Base-by-base conservation (phyloP, 2,113 vertebrate genomes). In the Ranitomeya variabilis region DNA sequence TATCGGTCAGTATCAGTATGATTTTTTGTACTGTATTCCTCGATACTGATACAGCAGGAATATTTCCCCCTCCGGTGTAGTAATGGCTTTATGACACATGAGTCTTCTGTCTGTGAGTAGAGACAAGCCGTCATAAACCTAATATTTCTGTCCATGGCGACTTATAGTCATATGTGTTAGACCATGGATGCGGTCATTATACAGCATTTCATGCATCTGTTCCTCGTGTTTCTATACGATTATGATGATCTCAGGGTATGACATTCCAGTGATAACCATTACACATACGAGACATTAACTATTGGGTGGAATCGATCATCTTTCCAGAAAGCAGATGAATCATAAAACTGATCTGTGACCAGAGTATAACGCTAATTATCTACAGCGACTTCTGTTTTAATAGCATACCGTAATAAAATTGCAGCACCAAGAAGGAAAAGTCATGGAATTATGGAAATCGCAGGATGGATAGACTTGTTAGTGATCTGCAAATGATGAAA, bases 151-250 rank as follows among this genome's bases (percentile, higher is more conserved):
- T 4, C 67, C 83, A 13, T 73, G 67, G 83, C 23, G 67, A 73
- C 15, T 57, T 57, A 57, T 74, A 31, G 52, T 59, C 67, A 19
- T 73, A 31, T 85, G 67, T 31, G 66, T 85, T 74, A 73, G 66
- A 74, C 51, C 10, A 10, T 57, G 54, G 67, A 57, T 12, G 83
- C 21, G 83, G 52, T 85, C 83, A 85, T 85, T 74, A 74, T 37
- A n/a, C 19, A 73, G 45, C 6, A 9, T 73, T 67, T 85, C 83
- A 85, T n/a, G 83, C 83, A 71, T 73, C 83, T 85, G 83, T 85
- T 85, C 23, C 54, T 85, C 23, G 55, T 85, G 83, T 73, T 37
- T 57, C 66, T 59, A 71, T 73, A 73, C 21, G 83, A 71, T 71
- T 26, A 14, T 16, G 64, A 85, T 85, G 51, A 71, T 85, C 52